A percentile compares a stretch with the other conserved stretches of the same genome.
Evolutionary conservation across 2,113 vertebrate genomes (phyloP).

Genomic region (Muscicapa adusta): DNA sequence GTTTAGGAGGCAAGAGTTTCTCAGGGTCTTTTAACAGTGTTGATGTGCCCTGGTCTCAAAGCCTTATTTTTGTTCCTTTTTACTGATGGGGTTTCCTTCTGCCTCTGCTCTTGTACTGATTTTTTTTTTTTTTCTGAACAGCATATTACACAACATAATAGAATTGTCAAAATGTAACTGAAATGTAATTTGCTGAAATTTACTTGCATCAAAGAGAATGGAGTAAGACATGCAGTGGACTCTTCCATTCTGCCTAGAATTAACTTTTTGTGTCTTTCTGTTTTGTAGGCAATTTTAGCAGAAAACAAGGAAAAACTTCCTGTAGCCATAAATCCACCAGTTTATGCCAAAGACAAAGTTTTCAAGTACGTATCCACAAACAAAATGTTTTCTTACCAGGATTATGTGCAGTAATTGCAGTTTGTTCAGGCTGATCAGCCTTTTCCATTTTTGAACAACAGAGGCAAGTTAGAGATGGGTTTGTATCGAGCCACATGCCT

Average conservation of each 20-base stretch:
- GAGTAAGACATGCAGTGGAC: background rate
- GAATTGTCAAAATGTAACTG: background rate
- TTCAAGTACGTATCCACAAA: conserved; percentile 79
- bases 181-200: background rate
- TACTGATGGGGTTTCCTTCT: background rate
- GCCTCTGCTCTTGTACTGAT: background rate
- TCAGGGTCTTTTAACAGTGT: background rate
- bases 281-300: conserved; percentile 75
- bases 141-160: background rate
- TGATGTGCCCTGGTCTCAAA: background rate
- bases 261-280: background rate
- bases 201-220: rapidly evolving
- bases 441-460: background rate
- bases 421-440: background rate
- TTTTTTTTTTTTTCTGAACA: background rate
- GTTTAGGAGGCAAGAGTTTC: background rate
- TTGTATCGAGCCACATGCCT: background rate
- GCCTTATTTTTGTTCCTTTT: background rate
- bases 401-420: background rate
- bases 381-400: background rate
- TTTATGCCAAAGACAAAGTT: conserved; percentile 74
- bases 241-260: background rate
- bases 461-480: background rate
- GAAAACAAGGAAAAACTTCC: conserved; percentile 90
- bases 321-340: conserved; percentile 49